These are phyloP conservation scores for Drosophila anomalata DNA, from an alignment of 2,888 invertebrate species.

Conservation along the genomic window DNA sequence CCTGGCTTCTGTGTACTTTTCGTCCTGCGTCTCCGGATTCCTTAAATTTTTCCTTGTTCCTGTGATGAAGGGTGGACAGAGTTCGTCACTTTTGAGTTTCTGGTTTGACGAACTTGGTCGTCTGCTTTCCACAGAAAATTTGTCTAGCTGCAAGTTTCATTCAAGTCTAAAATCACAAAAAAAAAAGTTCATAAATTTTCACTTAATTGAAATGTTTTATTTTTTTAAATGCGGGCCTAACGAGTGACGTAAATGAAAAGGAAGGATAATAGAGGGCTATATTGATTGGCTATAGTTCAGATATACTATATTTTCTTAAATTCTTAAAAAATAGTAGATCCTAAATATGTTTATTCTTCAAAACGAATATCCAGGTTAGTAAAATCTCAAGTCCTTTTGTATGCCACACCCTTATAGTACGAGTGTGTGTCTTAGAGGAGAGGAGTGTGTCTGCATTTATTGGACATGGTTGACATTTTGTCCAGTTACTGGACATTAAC, in stretches of 20 bases:
- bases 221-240: constrained; percentile 49
- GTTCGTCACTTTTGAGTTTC: constrained; percentile 73
- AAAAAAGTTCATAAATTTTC: constrained; percentile 60
- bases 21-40: constrained; percentile 8
- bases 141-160: constrained; percentile 28
- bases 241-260: constrained; percentile 33
- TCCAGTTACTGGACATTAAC: constrained; percentile 67
- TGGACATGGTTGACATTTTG: constrained; percentile 74
- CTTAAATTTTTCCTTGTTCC: constrained; percentile 32
- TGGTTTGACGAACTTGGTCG: constrained; percentile 69
- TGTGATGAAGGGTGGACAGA: constrained; percentile 60
- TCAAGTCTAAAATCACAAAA: constrained; percentile 32
- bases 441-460: constrained; percentile 58
- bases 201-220: constrained; percentile 72
- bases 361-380: background rate
- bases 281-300: background rate
- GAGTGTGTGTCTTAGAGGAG: constrained; percentile 9
- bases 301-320: background rate
- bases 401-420: constrained; percentile 1
- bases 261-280: constrained; percentile 1
- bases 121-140: constrained; percentile 16
- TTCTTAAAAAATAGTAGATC: background rate
- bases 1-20: constrained; percentile 46
- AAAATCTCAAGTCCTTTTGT: background rate
- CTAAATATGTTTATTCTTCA: background rate